phyloP scores from a whole-genome alignment of 1,140 invertebrate genomes.

The Danaus melanippus region DNA sequence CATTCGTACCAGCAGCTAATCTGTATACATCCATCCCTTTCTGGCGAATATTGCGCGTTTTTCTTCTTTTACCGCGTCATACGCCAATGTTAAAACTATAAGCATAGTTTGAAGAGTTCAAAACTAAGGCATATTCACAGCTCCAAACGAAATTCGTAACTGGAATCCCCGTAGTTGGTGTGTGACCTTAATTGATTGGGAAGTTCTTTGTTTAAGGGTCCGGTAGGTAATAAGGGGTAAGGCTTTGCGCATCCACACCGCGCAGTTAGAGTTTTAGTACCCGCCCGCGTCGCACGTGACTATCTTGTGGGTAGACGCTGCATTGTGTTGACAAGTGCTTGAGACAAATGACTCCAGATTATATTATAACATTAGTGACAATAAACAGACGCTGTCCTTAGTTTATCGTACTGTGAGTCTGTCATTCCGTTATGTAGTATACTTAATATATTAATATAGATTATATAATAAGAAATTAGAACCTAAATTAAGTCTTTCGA shows the following conservation, averaged over 20 bases:
- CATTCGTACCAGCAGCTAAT: conserved; percentile 47
- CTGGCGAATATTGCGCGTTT: conserved; percentile 65
- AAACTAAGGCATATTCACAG: conserved; percentile 33
- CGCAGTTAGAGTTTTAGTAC: conserved; percentile 52
- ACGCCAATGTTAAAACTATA: conserved; percentile 54
- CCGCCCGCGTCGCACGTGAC: conserved; percentile 58
- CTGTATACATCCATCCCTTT: conserved; percentile 51
- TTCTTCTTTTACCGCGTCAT: conserved; percentile 70
- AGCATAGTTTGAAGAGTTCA: conserved; percentile 46
- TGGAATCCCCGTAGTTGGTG: conserved; percentile 12
- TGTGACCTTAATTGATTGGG: conserved; percentile 50
- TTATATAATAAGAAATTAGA: no score
- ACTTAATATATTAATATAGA: no score
- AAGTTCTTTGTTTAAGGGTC: conserved; percentile 60
- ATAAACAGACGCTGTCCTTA: conserved; percentile 19
- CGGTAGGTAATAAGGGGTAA: conserved; percentile 53
- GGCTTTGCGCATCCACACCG: conserved; percentile 52
- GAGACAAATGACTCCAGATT: conserved; percentile 38
- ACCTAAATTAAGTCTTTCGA: no score
- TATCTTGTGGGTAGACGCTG: conserved; percentile 34
- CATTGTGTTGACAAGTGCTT: conserved; percentile 54
- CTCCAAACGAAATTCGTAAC: conserved; percentile 10
- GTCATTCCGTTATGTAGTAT: no score
- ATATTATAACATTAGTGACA: conserved; percentile 22
- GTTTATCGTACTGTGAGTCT: no score